Conservation (phyloP, 1,140 invertebrate genomes). For the Asobara japonica region DNA sequence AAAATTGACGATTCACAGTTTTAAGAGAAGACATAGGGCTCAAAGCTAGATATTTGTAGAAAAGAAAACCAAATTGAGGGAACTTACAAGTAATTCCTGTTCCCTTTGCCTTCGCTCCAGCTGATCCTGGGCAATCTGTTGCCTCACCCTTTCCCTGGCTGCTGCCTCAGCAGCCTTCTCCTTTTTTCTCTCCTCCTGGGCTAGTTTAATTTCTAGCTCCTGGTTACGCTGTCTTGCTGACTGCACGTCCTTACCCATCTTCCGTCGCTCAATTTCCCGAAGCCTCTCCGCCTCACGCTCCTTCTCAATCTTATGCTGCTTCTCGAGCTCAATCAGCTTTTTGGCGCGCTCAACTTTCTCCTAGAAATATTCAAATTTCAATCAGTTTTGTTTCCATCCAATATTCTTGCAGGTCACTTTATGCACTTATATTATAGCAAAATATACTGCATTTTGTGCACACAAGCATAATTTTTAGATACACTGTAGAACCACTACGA, state of each 20-base stretch:
- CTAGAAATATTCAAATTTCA: conserved; percentile 36
- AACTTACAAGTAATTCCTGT: conserved; percentile 45
- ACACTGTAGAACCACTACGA: no score
- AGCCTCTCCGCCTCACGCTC: conserved; percentile 72
- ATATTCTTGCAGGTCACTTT: no score
- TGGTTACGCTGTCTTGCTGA: conserved; percentile 76
- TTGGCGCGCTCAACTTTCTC: conserved; percentile 63
- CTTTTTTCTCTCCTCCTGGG: conserved; percentile 74
- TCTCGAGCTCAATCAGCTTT: conserved; percentile 69
- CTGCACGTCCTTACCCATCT: conserved; percentile 76
- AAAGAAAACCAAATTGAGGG: no score
- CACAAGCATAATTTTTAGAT: no score
- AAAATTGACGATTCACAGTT: no score
- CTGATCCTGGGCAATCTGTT: conserved; percentile 82
- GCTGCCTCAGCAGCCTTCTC: conserved; percentile 76
- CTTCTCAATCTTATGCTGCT: conserved; percentile 72
- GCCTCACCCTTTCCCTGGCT: conserved; percentile 75
- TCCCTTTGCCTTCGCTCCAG: conserved; percentile 67
- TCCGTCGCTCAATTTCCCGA: conserved; percentile 77
- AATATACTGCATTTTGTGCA: no score
- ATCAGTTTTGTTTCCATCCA: no score
- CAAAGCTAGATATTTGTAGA: no score
- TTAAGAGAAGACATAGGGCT: no score
- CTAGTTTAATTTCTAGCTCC: conserved; percentile 78
- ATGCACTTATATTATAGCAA: no score